These are phyloP conservation scores for Zaprionus gabonicus DNA, from an alignment of 1,140 invertebrate species.

Conservation along the genomic window DNA sequence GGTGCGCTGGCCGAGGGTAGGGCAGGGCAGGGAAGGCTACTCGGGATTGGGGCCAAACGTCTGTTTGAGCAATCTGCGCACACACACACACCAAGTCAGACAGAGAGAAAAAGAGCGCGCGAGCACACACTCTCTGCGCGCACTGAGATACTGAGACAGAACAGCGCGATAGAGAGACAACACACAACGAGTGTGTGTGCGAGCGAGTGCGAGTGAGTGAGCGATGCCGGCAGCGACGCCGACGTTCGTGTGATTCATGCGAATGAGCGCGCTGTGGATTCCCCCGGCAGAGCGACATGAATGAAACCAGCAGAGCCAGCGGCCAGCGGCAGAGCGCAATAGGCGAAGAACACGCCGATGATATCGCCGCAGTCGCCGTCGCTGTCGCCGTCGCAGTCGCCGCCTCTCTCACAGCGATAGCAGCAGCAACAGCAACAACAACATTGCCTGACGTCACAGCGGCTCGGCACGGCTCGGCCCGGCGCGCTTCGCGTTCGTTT, in stretches of 20 bases:
- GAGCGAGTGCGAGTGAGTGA: constrained; percentile 15
- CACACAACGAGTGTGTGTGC: neutral
- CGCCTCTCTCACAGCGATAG: constrained; percentile 20
- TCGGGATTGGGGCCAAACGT: constrained; percentile 1
- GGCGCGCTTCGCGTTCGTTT: too few species aligned
- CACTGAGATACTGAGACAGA: neutral
- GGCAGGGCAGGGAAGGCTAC: neutral
- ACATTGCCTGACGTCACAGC: neutral
- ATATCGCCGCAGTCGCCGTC: neutral
- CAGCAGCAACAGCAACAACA: constrained; percentile 18
- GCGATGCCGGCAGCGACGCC: neutral
- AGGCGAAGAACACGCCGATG: constrained; percentile 31
- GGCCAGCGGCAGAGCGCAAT: constrained; percentile 18
- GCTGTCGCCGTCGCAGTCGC: neutral
- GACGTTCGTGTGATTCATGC: constrained; percentile 45
- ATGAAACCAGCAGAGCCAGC: constrained; percentile 47
- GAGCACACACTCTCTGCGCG: neutral
- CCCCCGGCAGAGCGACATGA: constrained; percentile 56
- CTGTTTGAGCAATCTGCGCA: constrained; percentile 29
- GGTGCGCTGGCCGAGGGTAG: neutral
- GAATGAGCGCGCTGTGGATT: constrained; percentile 50
- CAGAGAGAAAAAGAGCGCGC: neutral
- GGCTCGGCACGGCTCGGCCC: too few species aligned
- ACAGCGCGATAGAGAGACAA: constrained; percentile 6
- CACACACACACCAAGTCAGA: neutral